Base-by-base conservation (phyloP, 2,888 invertebrate species). In the Rhopalosiphum nymphaeae region DNA sequence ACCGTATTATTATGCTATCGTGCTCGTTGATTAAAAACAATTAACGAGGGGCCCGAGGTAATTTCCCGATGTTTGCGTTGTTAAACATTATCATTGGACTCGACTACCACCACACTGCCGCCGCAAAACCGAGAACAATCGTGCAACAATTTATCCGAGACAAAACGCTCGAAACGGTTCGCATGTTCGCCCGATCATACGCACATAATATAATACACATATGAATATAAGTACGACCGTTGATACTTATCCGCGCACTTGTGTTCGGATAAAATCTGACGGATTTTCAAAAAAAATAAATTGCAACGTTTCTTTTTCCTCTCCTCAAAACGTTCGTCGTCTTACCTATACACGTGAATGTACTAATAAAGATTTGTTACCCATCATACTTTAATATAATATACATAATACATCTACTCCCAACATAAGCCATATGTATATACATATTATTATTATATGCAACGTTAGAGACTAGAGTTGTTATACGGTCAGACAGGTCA, bases 1-100 rank as follows among this genome's bases (percentile, higher is more conserved):
- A 86, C 85, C 56, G n/a, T 91, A 57, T 61, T 26, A 49, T 93
- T 61, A 26, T 61, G 85, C 56, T n/a, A 57, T 93, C 89, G 78
- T 85, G 57, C 56, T 29, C 57, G 89, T 89, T 90, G 93, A 93
- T 93, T 93, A 90, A 93, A 93, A 93, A 90, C 89, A 90, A 93
- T 93, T 93, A 93, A 89, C 93, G 44, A 78, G 78, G 21, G 29
- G 42, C 89, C n/a, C 21, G 46, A 46, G 44, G 93, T 93, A 93
- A 90, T 85, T 90, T 90, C n/a, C 56, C 67, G 89, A 93, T 56
- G 89, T 89, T 92, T 29, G 26, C 78, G 92, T 89, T 67, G 92
- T 93, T 89, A 53, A 57, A 89, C 93, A 44, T 61, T 61, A 49
- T 90, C 78, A 11, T 49, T 61, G 78, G 29, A 53, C 78, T 46